A percentile compares a stretch with the other conserved stretches of the same genome.
Evolutionary conservation across 1,140 invertebrate genomes (phyloP).

Genomic region (Diorhabda carinulata): DNA sequence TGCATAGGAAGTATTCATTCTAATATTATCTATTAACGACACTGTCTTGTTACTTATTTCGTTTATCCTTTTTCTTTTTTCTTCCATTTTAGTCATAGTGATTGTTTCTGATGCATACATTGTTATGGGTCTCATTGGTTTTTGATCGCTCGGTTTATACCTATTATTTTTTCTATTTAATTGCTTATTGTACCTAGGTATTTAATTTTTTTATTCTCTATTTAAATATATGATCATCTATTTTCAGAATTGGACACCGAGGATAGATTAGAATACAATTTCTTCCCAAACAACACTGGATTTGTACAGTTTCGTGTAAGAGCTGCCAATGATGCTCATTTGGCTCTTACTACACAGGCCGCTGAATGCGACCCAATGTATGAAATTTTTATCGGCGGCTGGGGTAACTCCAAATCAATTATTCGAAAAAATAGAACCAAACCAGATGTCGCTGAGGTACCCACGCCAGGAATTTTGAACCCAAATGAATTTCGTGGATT

Average conservation of each 20-base stretch:
- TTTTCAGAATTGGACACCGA: conserved; percentile 67
- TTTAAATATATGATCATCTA: conserved; percentile 5
- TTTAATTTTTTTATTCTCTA: too few relatives aligned
- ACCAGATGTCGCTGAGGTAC: conserved; percentile 69
- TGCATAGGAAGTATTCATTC: too few relatives aligned
- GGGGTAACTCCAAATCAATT: conserved; percentile 73
- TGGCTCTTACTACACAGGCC: conserved; percentile 66
- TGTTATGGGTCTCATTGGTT: too few relatives aligned
- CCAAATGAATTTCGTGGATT: conserved; percentile 71
- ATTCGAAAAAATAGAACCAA: conserved; percentile 74
- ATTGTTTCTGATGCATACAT: too few relatives aligned
- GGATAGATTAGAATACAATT: conserved; percentile 77
- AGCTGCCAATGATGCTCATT: conserved; percentile 73
- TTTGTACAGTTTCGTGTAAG: conserved; percentile 71
- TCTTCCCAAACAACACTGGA: conserved; percentile 64
- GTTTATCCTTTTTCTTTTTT: too few relatives aligned
- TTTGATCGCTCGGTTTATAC: too few relatives aligned
- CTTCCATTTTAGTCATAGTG: too few relatives aligned
- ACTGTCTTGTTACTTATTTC: too few relatives aligned
- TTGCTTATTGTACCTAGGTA: too few relatives aligned
- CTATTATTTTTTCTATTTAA: too few relatives aligned
- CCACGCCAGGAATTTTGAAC: conserved; percentile 66
- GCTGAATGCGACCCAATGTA: conserved; percentile 67
- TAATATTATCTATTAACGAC: too few relatives aligned
- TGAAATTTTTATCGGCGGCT: conserved; percentile 80